Evolutionary conservation across 2,797 vertebrate genomes (phyloP).

Genomic region (Oryzias sinensis): DNA sequence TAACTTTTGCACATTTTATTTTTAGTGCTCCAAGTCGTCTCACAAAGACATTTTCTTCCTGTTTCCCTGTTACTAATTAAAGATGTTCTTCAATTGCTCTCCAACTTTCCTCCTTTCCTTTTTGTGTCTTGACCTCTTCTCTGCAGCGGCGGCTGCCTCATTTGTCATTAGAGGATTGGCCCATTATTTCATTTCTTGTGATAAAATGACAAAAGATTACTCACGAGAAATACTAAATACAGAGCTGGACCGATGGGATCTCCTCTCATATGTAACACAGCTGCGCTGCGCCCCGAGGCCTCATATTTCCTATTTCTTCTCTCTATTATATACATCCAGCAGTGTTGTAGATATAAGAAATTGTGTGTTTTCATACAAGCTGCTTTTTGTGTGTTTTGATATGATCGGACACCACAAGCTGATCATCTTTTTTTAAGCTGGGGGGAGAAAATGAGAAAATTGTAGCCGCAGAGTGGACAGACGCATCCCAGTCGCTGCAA

Average conservation of each 20-base stretch:
- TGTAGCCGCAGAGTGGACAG: conserved; percentile 45
- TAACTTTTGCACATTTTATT: too few relatives aligned
- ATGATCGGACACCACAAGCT: conserved; percentile 62
- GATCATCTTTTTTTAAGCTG: conserved; percentile 53
- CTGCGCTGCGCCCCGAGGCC: conserved; percentile 63
- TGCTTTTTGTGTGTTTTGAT: conserved; percentile 61
- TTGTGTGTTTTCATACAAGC: conserved; percentile 22
- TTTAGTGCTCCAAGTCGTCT: too few relatives aligned
- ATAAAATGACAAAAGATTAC: conserved; percentile 81
- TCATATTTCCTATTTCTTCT: conserved; percentile 76
- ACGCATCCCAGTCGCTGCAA: conserved; percentile 49
- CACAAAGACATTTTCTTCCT: too few relatives aligned
- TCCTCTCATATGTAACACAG: conserved; percentile 71
- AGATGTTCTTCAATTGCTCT: too few relatives aligned
- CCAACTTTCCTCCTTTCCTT: conserved; percentile 29
- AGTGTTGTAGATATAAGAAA: conserved; percentile 64
- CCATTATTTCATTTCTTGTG: conserved; percentile 78
- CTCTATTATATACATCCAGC: conserved; percentile 72
- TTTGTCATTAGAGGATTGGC: conserved; percentile 76
- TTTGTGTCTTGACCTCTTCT: conserved; percentile 61
- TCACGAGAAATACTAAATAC: conserved; percentile 78
- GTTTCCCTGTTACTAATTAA: too few relatives aligned
- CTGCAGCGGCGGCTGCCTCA: conserved; percentile 53
- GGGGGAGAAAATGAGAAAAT: conserved; percentile 37
- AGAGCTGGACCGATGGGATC: conserved; percentile 73